These are phyloP conservation scores for Gymnothorax reevesii DNA, from an alignment of 2,797 vertebrate species.

Conservation along the genomic window DNA sequence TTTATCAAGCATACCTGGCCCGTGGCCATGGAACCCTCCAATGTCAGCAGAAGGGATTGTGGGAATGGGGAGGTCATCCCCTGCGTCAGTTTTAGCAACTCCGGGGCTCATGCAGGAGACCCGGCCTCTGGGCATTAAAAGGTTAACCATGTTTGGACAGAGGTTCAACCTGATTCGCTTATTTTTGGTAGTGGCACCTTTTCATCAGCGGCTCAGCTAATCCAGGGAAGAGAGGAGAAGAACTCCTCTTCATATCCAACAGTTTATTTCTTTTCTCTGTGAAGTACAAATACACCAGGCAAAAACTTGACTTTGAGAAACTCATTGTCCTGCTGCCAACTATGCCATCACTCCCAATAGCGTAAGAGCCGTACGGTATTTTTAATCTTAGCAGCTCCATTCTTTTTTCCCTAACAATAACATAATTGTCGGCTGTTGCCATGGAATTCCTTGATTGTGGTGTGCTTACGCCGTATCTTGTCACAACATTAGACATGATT, in stretches of 20 bases:
- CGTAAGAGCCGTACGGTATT: no score
- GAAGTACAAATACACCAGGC: neutral
- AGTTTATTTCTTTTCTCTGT: neutral
- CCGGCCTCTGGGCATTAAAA: neutral
- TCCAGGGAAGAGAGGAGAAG: neutral
- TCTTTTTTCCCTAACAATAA: no score
- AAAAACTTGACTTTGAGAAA: neutral
- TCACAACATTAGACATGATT: conserved; percentile 1
- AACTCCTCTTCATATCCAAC: no score
- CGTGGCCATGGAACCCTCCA: neutral
- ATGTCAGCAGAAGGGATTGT: neutral
- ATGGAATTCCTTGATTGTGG: neutral
- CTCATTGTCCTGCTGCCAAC: neutral
- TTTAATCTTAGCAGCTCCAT: no score
- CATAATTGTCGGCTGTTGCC: neutral
- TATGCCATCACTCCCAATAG: neutral
- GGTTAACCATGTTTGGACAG: neutral
- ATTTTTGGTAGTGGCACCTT: neutral
- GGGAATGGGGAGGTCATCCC: neutral
- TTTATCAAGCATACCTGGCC: neutral
- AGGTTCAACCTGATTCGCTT: neutral
- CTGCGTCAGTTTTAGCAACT: neutral
- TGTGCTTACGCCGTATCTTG: neutral
- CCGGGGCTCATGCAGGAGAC: neutral
- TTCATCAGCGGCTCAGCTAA: neutral